Evolutionary conservation across 2,113 vertebrate species (phyloP), one percentile per base, ranked within the genome.

Genomic region (Gavia stellata): DNA sequence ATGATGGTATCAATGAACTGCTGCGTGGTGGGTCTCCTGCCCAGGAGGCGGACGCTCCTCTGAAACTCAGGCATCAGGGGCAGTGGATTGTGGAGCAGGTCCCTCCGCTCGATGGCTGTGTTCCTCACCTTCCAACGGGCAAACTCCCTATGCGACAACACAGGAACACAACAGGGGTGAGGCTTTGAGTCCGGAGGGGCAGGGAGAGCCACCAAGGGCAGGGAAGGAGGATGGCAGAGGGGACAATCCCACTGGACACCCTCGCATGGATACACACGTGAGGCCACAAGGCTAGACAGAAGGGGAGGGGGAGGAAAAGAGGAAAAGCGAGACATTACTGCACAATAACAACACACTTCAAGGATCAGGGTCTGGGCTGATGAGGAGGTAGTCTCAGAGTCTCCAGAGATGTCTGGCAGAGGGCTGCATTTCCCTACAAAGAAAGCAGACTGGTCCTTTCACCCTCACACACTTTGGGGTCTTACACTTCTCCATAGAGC

Each of bases 81-180:
- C 96, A 99, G 98, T 3, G 99, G 99, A 94, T 99, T 99, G 82
- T 98, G 99, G 97, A 99, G 98, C 97, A 99, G 98, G 96, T 99
- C 99, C 98, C 99, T 98, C 95, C 99, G 97, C 97, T 99, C 99
- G 4, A 99, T 99, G 92, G 99, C 99, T 77, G 99, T 99, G 98
- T 99, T 99, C 98, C 99, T 99, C 99, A 99, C 99, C 99, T 99
- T 99, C 99, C 99, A 99, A 98, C 99, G 99, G 98, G 99, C 99
- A 99, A 99, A 99, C 98, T 99, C 99, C 99, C 99, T 99, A 88
- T 2, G 44, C 1, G 70, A 96, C 91, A 92, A 94, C 78, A 94
- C 34, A 96, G 92, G 44, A 85, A 91, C 79, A 91, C 83, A 94
- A 49, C 45, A 61, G 14, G 61, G 82, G 71, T 98, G 29, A 97